A percentile compares a stretch with the other conserved stretches of the same genome.
phyloP scores from a whole-genome alignment of 2,797 vertebrate genomes.

The Pseudopleuronectes americanus region DNA sequence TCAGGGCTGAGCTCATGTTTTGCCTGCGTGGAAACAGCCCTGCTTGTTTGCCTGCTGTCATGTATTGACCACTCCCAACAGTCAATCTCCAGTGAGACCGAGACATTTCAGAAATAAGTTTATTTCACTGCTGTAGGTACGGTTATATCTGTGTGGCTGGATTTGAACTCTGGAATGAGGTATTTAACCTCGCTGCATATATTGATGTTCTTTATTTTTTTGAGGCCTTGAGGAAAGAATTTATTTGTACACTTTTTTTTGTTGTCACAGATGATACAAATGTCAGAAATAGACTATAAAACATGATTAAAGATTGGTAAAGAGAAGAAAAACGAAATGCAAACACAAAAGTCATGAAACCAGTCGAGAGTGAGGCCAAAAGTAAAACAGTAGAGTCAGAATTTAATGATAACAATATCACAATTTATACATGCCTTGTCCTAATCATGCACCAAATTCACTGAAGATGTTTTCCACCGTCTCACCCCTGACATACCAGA shows the following conservation, averaged over 20 bases:
- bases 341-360: background rate
- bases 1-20: conserved; percentile 52
- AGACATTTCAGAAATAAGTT: conserved; percentile 23
- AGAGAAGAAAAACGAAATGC: background rate
- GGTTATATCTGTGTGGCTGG: background rate
- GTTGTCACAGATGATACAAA: no score
- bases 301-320: no score
- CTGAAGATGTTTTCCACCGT: background rate
- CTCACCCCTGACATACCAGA: background rate
- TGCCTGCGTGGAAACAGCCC: conserved; percentile 37
- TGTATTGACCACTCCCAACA: conserved; percentile 56
- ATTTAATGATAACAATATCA: no score
- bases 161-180: background rate
- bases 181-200: background rate
- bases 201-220: background rate
- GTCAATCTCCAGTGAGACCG: conserved; percentile 38
- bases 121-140: background rate
- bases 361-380: background rate
- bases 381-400: background rate
- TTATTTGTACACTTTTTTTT: background rate
- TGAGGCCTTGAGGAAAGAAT: background rate
- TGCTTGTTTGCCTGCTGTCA: conserved; percentile 57
- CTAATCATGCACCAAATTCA: background rate
- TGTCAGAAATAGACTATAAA: no score
- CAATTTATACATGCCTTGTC: background rate